Evolutionary conservation across 2,113 vertebrate species (phyloP), one percentile per base, ranked within the genome.

Genomic region (Callorhinus ursinus): DNA sequence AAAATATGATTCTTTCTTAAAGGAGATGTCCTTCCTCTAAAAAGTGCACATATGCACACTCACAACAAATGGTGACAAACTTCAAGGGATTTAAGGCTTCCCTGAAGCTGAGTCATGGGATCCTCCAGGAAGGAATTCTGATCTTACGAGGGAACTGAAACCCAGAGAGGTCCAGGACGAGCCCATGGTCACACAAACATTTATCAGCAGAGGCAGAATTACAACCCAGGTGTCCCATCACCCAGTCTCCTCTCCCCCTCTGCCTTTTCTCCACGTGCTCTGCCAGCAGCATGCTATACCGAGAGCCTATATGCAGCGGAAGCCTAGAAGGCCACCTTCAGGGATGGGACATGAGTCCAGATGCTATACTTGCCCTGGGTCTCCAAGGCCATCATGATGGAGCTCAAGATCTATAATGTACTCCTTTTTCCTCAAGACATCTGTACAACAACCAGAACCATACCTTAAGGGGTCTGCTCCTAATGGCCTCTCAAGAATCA

Each of bases 161-260:
- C n/a, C 46, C 46, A 42, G 46, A 31, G 69, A n/a, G 4, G 13
- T 33, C 72, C 57, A 33, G 14, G 77, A 83, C 55, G 11, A 15
- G 39, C 9, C 89, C 14, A 10, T 0, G 4, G 1, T 77, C 76
- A 80, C 69, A 91, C 63, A 46, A 33, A 9, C 3, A 11, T 3
- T 81, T 24, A 76, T n/a, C 26, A 63, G 14, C 22, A 85, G 57
- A 90, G 61, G 26, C 33, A 61, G 33, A 67, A 42, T 18, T 21
- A 31, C 3, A 49, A 7, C 31, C 31, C 22, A 39, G 31, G 5
- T 9, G 28, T 46, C 55, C 15, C 16, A 0, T 49, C 5, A 2
- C 6, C 67, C 51, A 18, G 26, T 5, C 4, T 7, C 36, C 65
- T 10, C 0, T 8, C 0, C 8, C 26, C 13, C 4, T 26, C 67